phyloP scores from a whole-genome alignment of 2,113 vertebrate genomes.

The Porphyrio hochstetteri region DNA sequence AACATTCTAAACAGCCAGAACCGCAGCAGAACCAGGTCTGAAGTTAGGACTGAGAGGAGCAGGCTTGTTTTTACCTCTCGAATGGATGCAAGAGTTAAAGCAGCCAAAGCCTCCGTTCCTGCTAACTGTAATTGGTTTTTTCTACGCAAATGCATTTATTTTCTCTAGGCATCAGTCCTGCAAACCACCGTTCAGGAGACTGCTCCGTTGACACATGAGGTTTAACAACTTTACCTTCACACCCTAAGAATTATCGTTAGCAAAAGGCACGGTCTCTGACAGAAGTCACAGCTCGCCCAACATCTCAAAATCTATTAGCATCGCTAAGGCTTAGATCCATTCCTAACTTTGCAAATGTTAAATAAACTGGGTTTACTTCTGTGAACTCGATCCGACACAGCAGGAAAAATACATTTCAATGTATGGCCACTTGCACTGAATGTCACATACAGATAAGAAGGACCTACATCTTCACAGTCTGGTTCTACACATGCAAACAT shows the following conservation, averaged over 20 bases:
- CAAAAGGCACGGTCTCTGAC: background rate
- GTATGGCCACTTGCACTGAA: background rate
- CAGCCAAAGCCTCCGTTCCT: background rate
- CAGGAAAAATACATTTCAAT: background rate
- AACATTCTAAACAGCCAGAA: background rate
- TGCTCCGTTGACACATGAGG: background rate
- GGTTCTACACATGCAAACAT: background rate
- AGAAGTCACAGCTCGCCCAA: background rate
- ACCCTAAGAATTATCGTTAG: background rate
- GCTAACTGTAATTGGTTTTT: background rate
- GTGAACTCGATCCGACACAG: background rate
- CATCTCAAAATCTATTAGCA: background rate
- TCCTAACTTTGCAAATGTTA: background rate
- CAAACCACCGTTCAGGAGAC: background rate
- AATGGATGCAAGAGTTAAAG: background rate
- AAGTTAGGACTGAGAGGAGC: background rate
- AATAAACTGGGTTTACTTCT: background rate
- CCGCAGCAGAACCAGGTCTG: background rate
- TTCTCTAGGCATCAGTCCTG: background rate
- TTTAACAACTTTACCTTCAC: background rate
- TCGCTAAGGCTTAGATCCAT: background rate
- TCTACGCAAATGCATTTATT: background rate
- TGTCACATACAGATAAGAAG: background rate
- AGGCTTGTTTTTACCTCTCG: background rate
- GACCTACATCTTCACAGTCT: background rate